A percentile compares a stretch with the other conserved stretches of the same genome.
Conservation (phyloP, 1,140 invertebrate genomes). For the Anadara kagoshimensis region DNA sequence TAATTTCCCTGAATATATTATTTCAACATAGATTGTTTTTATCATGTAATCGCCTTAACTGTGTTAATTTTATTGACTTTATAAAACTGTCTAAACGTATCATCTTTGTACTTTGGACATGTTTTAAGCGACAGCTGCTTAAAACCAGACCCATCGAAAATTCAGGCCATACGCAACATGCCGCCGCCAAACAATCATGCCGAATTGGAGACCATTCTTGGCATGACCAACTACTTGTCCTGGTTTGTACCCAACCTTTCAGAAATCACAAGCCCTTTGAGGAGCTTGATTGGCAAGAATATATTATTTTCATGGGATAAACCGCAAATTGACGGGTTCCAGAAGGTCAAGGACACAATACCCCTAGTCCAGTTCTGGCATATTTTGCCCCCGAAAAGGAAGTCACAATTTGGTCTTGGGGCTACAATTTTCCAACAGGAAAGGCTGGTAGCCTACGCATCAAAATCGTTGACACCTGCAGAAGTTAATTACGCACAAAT, state of each 20-base stretch:
- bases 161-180: slow-evolving; percentile 14
- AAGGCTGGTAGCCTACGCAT: too few species aligned
- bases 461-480: too few species aligned
- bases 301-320: neutral
- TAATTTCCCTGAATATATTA: too few species aligned
- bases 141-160: slow-evolving; percentile 11
- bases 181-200: slow-evolving; percentile 2
- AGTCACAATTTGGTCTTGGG: neutral
- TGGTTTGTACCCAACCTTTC: slow-evolving; percentile 26
- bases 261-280: slow-evolving; percentile 1
- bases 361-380: neutral
- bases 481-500: too few species aligned
- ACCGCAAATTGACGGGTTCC: neutral
- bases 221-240: slow-evolving; percentile 19
- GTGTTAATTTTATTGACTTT: too few species aligned
- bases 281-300: neutral
- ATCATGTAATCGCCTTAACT: too few species aligned
- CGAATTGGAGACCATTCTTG: slow-evolving; percentile 19
- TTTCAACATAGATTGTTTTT: too few species aligned
- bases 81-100: too few species aligned
- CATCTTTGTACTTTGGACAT: slow-evolving; percentile 61
- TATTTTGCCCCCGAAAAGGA: neutral
- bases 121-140: slow-evolving; percentile 8
- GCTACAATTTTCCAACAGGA: too few species aligned
- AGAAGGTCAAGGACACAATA: slow-evolving; percentile 1